Percentiles rank a stretch among this genome's conserved stretches.
Conservation (phyloP, 2,888 invertebrate genomes). For the Nemoura dubitans region DNA sequence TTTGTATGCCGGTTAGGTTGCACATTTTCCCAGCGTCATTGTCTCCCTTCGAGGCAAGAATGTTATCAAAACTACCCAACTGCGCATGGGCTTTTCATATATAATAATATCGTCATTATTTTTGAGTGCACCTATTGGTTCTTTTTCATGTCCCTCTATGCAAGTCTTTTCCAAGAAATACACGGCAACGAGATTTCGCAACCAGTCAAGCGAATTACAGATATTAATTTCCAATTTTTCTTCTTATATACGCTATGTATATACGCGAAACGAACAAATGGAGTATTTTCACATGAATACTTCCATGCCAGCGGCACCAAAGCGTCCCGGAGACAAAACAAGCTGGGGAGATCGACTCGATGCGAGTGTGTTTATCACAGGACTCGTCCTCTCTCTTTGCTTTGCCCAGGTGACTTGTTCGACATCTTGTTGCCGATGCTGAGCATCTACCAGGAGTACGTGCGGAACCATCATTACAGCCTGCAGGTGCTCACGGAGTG, state of each 20-base stretch:
- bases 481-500: conserved; percentile 92
- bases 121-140: background rate
- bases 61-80: too few relatives aligned
- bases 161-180: too few relatives aligned
- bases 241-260: background rate
- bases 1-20: too few relatives aligned
- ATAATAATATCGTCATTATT: too few relatives aligned
- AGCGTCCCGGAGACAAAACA: background rate
- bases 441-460: conserved; percentile 94
- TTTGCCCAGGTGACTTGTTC: conserved; percentile 88
- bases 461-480: conserved; percentile 92
- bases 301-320: background rate
- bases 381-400: background rate
- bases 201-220: background rate
- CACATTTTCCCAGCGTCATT: too few relatives aligned
- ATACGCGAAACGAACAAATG: background rate
- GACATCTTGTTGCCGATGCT: conserved; percentile 95
- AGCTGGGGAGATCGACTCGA: background rate
- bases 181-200: too few relatives aligned
- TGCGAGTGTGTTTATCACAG: too few relatives aligned
- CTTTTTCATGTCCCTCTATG: too few relatives aligned
- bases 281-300: background rate
- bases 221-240: background rate
- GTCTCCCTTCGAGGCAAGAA: too few relatives aligned
- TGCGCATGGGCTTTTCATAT: too few relatives aligned